Evolutionary conservation across 1,140 invertebrate species (phyloP).

Genomic region (Whitmania pigra): DNA sequence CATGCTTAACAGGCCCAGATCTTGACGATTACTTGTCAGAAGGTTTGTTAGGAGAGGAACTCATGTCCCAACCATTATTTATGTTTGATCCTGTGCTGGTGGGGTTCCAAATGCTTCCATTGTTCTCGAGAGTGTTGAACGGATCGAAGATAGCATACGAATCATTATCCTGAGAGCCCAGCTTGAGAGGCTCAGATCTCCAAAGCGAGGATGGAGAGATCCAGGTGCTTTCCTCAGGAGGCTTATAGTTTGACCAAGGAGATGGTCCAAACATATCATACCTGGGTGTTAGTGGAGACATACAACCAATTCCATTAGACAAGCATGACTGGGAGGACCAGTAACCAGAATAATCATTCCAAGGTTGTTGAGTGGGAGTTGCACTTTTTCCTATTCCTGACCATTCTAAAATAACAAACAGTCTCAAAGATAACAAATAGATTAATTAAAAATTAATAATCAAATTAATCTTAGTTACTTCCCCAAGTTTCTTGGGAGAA

Average conservation of each 20-base stretch:
- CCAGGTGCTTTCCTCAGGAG: constrained; percentile 2
- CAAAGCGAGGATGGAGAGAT: constrained; percentile 4
- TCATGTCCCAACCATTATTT: constrained; percentile 5
- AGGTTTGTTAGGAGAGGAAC: too few relatives aligned
- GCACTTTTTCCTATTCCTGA: neutral
- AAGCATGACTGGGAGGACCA: neutral
- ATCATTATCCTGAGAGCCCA: neutral
- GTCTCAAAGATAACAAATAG: neutral
- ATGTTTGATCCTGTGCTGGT: constrained; percentile 13
- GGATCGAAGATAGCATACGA: constrained; percentile 22
- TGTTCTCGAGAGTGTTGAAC: constrained; percentile 24
- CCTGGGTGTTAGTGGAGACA: constrained; percentile 4
- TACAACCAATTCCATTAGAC: neutral
- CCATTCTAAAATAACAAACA: constrained; percentile 3
- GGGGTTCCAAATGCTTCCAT: constrained; percentile 25
- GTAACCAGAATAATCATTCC: constrained; percentile 10
- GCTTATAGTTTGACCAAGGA: constrained; percentile 5
- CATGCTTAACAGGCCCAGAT: too few relatives aligned
- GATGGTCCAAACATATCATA: neutral
- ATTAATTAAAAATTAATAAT: too few relatives aligned
- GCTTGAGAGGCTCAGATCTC: too few relatives aligned
- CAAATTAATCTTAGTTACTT: too few relatives aligned
- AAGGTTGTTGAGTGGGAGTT: neutral
- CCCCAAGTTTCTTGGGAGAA: neutral
- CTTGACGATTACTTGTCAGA: too few relatives aligned